Percentiles rank a stretch among this genome's conserved stretches.
These are phyloP conservation scores for Allolobophora icterica DNA, from an alignment of 2,888 invertebrate genomes.

Conservation along the genomic window DNA sequence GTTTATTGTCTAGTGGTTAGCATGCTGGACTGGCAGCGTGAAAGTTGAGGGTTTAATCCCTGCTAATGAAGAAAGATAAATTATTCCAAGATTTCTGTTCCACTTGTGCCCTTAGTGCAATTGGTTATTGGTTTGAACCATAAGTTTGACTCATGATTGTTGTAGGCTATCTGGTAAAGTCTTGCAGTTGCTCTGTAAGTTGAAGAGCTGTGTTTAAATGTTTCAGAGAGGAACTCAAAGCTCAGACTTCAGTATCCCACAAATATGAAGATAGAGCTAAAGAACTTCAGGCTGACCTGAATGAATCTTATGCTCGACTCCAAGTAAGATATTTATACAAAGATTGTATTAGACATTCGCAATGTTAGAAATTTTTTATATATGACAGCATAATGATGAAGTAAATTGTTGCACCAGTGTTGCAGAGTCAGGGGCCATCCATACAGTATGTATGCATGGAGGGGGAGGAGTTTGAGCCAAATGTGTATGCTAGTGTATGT, in stretches of 20 bases:
- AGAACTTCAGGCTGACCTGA: slow-evolving; percentile 23
- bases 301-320: slow-evolving; percentile 3
- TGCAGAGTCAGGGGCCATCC: no score
- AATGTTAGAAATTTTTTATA: background rate
- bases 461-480: no score
- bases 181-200: background rate
- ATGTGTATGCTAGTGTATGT: no score
- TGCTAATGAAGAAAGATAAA: no score
- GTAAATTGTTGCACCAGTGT: background rate
- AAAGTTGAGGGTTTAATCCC: no score
- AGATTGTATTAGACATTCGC: no score
- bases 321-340: background rate
- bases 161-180: background rate
- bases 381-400: background rate
- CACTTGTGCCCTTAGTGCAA: no score
- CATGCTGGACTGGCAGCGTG: no score
- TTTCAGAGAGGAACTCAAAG: slow-evolving; percentile 20
- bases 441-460: no score
- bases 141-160: background rate
- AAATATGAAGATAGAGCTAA: background rate
- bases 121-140: background rate
- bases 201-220: background rate
- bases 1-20: no score
- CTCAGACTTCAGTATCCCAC: background rate
- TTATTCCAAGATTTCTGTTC: no score